Evolutionary conservation across 2,888 invertebrate genomes (phyloP).

Genomic region (Sphecodes monilicornis): DNA sequence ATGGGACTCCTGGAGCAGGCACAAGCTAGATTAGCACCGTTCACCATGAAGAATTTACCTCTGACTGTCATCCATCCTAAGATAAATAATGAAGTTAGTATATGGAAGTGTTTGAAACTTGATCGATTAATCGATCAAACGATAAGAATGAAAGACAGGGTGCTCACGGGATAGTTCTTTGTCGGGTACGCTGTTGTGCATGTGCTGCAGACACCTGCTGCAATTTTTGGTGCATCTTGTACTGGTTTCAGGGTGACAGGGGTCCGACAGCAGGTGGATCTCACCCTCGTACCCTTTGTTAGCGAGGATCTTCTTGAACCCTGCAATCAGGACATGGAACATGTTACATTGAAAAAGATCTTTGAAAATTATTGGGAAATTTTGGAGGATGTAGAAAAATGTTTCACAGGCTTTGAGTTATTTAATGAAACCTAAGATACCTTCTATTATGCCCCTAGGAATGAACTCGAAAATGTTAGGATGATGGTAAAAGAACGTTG

Average conservation of each 20-base stretch:
- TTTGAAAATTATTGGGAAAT: background rate
- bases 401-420: too few species aligned
- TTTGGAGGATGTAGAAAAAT: background rate
- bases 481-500: too few species aligned
- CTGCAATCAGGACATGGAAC: slow-evolving; percentile 74
- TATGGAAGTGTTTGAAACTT: background rate
- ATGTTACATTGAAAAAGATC: background rate
- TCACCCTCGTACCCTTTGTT: slow-evolving; percentile 89
- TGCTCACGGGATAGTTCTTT: slow-evolving; percentile 80
- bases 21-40: slow-evolving; percentile 91
- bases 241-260: slow-evolving; percentile 83
- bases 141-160: background rate
- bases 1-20: slow-evolving; percentile 90
- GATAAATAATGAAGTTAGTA: background rate
- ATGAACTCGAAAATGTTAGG: too few species aligned
- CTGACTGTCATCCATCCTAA: slow-evolving; percentile 87
- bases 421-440: too few species aligned
- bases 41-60: slow-evolving; percentile 92
- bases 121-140: background rate
- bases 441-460: too few species aligned
- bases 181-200: slow-evolving; percentile 74
- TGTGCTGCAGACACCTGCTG: slow-evolving; percentile 80
- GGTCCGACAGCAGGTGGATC: slow-evolving; percentile 86
- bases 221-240: slow-evolving; percentile 86
- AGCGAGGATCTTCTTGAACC: slow-evolving; percentile 87